phyloP scores from a whole-genome alignment of 1,140 invertebrate species.

The Mamestra configurata region DNA sequence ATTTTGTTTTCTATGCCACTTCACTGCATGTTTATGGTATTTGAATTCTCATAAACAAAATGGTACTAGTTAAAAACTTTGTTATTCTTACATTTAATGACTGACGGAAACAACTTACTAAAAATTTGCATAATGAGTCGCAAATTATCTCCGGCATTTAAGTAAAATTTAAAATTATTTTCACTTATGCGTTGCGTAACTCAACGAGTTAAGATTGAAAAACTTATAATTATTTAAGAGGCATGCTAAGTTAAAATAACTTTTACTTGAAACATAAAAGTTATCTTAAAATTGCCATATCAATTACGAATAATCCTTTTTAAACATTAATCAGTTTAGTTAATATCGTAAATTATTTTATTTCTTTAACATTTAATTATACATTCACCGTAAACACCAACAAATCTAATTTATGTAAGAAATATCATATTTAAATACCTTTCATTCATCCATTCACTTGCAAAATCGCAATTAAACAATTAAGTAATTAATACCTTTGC shows the following conservation, averaged over 20 bases:
- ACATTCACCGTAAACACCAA: too few relatives aligned
- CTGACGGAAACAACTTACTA: background rate
- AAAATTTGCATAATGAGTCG: background rate
- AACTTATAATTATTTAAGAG: background rate
- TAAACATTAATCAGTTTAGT: too few relatives aligned
- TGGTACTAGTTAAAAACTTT: background rate
- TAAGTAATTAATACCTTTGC: slow-evolving; percentile 25
- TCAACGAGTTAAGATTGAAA: background rate
- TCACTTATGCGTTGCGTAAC: background rate
- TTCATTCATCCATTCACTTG: slow-evolving; percentile 18
- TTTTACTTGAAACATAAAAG: too few relatives aligned
- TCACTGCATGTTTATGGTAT: too few relatives aligned
- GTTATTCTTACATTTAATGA: background rate
- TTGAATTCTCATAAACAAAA: background rate
- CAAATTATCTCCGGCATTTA: background rate
- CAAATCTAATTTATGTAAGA: background rate
- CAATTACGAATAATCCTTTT: too few relatives aligned
- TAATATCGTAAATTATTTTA: too few relatives aligned
- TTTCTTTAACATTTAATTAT: too few relatives aligned
- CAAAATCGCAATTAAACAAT: slow-evolving; percentile 29
- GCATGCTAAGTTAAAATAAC: background rate
- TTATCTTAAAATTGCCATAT: too few relatives aligned
- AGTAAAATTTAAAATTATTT: background rate
- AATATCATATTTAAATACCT: background rate
- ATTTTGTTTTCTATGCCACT: too few relatives aligned